Evolutionary conservation across 2,797 vertebrate species (phyloP), one percentile per base, ranked within the genome.

Genomic region (Enteromius radiatus): DNA sequence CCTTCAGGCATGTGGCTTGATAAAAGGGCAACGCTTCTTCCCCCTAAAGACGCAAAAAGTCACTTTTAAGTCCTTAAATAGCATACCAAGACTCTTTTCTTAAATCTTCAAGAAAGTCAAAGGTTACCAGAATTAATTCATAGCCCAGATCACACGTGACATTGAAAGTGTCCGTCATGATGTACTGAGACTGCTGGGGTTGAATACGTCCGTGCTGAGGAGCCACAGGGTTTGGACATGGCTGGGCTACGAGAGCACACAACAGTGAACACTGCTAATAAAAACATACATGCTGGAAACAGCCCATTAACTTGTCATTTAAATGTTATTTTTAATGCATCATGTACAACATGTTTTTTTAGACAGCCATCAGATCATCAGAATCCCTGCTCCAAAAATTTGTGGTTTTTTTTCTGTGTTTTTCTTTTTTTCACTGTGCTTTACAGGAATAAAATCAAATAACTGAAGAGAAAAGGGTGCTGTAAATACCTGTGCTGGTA

Each of bases 171-270:
- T 92, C 92, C 3, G 87, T 87, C 86, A 89, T 78, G 23, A 89
- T 0, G 69, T 91, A 89, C 17, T 3, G 52, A 12, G 71, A 84
- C 67, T 94, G 92, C 86, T 85, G 63, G 0, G 93, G 90, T 3
- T 88, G 78, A 2, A 89, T 85, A 56, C 0, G 78, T 21, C 94
- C 95, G 10, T 91, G 63, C 21, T 88, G 91, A 88, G 95, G 94
- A 3, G 90, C 90, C 83, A 54, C 82, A 56, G 94, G 92, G 84
- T 92, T 47, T 74, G 93, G 91, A 21, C 93, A 93, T 0, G 88
- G 89, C 81, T 76, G 85, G 9, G 90, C 94, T 91, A 89, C 31
- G 67, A 33, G 64, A 68, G 11, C 17, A 63, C 9, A 14, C 3
- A 76, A 68, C 19, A 56, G 54, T 59, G 17, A 52, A 47, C 14